Conservation (phyloP, 2,888 invertebrate species). For the Metopia argyrocephala region DNA sequence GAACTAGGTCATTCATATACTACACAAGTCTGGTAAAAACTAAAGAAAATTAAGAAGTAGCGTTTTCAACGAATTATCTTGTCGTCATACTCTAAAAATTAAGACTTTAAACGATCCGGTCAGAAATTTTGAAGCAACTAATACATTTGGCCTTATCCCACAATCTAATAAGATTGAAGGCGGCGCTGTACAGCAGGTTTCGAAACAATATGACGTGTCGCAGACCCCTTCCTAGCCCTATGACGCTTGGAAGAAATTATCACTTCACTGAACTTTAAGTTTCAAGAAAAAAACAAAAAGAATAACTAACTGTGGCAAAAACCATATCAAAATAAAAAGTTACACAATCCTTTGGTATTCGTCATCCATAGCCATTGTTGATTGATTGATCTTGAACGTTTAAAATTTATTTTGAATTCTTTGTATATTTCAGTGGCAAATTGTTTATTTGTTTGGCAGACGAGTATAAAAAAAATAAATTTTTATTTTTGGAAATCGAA, state of each 20-base stretch:
- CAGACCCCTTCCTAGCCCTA: too few relatives aligned
- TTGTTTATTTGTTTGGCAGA: slow-evolving; percentile 29
- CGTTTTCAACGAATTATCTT: too few relatives aligned
- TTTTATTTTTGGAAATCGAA: neutral
- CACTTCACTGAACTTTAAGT: neutral
- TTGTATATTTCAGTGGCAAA: slow-evolving; percentile 40
- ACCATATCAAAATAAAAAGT: neutral
- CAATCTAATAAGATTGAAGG: too few relatives aligned
- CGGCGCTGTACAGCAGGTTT: too few relatives aligned
- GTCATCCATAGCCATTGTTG: slow-evolving; percentile 7
- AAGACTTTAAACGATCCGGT: too few relatives aligned
- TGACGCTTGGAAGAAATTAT: neutral
- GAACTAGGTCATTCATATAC: too few relatives aligned
- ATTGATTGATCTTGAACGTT: slow-evolving; percentile 29
- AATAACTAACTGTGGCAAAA: slow-evolving; percentile 17
- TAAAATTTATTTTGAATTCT: slow-evolving; percentile 39
- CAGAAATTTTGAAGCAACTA: too few relatives aligned
- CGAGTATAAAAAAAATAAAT: slow-evolving; percentile 32
- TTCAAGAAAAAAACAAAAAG: neutral
- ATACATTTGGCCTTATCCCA: too few relatives aligned
- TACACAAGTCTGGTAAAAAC: too few relatives aligned
- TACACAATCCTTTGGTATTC: slow-evolving; percentile 2
- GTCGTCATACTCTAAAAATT: too few relatives aligned
- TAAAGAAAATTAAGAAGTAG: too few relatives aligned
- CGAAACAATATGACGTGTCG: too few relatives aligned